Evolutionary conservation across 2,888 invertebrate species (phyloP).

Genomic region (Drosophila sordidula): DNA sequence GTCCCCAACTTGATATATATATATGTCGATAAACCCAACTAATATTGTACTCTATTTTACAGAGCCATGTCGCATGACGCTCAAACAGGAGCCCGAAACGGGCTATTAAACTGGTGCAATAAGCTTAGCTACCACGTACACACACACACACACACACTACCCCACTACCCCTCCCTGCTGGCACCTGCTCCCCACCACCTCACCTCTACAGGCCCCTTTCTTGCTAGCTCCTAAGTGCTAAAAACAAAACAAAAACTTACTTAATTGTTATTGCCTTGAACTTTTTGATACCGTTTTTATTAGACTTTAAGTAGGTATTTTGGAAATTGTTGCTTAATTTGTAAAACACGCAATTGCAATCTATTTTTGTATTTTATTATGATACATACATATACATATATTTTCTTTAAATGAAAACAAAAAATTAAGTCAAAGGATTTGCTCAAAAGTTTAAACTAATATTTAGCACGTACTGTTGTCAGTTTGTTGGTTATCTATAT

Average conservation of each 20-base stretch:
- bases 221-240: constrained; percentile 63
- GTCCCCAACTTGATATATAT: constrained; percentile 18
- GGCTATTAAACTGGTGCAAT: constrained; percentile 81
- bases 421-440: constrained; percentile 58
- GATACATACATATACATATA: not conserved
- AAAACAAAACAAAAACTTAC: constrained; percentile 57
- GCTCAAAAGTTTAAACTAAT: constrained; percentile 58
- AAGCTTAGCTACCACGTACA: constrained; percentile 23
- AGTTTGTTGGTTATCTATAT: constrained; percentile 61
- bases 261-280: constrained; percentile 75
- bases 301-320: constrained; percentile 74
- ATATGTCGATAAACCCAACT: not conserved
- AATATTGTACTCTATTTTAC: constrained; percentile 6
- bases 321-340: constrained; percentile 79
- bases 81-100: constrained; percentile 85
- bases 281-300: constrained; percentile 68
- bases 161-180: not conserved
- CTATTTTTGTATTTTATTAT: constrained; percentile 48
- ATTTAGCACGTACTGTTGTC: constrained; percentile 38
- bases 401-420: constrained; percentile 11
- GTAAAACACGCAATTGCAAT: constrained; percentile 67
- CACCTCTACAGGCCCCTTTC: constrained; percentile 49
- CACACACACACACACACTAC: constrained; percentile 8
- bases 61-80: constrained; percentile 83
- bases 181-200: not conserved